Conservation (phyloP, 2,113 vertebrate species). For the Rhynchomys soricoides region DNA sequence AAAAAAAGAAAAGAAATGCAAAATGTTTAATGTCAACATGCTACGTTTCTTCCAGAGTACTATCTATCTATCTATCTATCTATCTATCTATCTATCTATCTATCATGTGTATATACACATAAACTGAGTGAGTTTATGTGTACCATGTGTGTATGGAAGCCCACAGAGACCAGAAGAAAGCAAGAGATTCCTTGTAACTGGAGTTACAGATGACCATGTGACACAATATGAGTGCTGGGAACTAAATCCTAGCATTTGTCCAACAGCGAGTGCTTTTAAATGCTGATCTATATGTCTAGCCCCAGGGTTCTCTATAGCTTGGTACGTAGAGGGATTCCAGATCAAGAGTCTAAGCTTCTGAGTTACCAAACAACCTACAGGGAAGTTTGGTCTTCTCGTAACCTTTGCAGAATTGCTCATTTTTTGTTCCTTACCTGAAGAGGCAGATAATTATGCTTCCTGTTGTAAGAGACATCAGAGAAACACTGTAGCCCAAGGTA, state of each 20-base stretch:
- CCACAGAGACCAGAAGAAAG: not conserved
- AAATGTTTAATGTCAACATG: no score
- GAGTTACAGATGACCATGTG: not conserved
- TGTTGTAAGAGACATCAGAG: constrained; percentile 92
- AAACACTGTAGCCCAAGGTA: constrained; percentile 93
- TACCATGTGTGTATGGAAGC: not conserved
- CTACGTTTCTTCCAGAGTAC: not conserved
- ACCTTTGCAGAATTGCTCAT: not conserved
- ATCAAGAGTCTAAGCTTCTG: not conserved
- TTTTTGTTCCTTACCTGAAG: constrained; percentile 87
- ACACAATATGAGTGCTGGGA: not conserved
- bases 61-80: not conserved
- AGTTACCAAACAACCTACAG: not conserved
- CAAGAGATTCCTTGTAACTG: not conserved
- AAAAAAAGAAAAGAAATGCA: no score
- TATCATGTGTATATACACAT: not conserved
- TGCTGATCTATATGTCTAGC: not conserved
- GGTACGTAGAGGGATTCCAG: not conserved
- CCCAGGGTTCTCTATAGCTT: not conserved
- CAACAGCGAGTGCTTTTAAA: not conserved
- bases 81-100: not conserved
- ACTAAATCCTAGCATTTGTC: not conserved
- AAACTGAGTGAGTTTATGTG: not conserved
- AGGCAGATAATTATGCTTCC: constrained; percentile 93
- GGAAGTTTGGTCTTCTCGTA: rapidly evolving